Evolutionary conservation across 2,113 vertebrate species (phyloP).

Genomic region (Bambusicola thoracicus): DNA sequence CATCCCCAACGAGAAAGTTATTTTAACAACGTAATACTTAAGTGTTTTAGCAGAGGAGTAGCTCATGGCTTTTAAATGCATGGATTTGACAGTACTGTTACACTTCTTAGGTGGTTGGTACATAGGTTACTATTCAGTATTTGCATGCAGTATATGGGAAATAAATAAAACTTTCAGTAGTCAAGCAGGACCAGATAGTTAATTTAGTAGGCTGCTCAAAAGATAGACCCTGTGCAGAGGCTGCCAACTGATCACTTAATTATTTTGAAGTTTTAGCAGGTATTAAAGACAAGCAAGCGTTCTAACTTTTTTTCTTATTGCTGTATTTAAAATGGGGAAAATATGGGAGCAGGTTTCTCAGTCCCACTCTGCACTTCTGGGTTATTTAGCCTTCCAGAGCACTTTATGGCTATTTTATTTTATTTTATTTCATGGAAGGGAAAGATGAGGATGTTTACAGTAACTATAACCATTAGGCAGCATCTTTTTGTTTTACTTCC

Average conservation of each 20-base stretch:
- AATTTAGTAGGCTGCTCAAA: not conserved
- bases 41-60: not conserved
- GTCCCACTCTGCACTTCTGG: slow-evolving; percentile 41
- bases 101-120: slow-evolving; percentile 16
- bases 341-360: slow-evolving; percentile 46
- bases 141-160: slow-evolving; percentile 23
- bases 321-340: slow-evolving; percentile 14
- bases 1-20: not conserved
- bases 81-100: not conserved
- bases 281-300: not conserved
- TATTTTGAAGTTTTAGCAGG: slow-evolving; percentile 30
- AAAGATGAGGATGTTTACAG: slow-evolving; percentile 28
- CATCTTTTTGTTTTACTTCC: not conserved
- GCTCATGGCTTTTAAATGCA: not conserved
- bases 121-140: not conserved
- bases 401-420: slow-evolving; percentile 63
- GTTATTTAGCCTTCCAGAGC: slow-evolving; percentile 41
- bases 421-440: slow-evolving; percentile 23
- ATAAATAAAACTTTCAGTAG: not conserved
- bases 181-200: slow-evolving; percentile 4
- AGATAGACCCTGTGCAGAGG: not conserved
- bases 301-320: not conserved
- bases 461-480: not conserved
- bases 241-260: slow-evolving; percentile 2
- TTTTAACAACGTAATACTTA: not conserved